Base-by-base conservation (phyloP, 2,797 vertebrate genomes). In the Lepus townsendii region DNA sequence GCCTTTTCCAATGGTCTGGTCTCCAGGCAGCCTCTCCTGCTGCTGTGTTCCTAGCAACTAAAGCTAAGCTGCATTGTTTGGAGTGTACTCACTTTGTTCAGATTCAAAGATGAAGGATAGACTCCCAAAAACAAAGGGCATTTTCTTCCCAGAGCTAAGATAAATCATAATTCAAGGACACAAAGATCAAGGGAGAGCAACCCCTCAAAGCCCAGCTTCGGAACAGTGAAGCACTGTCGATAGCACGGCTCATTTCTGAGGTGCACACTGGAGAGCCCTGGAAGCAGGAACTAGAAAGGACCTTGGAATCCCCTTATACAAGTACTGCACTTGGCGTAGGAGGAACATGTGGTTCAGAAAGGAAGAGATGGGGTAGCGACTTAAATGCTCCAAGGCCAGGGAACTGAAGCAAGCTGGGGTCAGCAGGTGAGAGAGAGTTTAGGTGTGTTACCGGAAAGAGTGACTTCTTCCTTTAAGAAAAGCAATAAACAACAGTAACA, bases 141-240 rank as follows among this genome's bases (percentile, higher is more conserved):
- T 93, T 96, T 95, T 92, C 95, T 94, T 92, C 88, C 69, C 83
- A 92, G 68, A 88, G 32, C 88, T 91, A 69, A 73, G 72, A 96
- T 86, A 93, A 92, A 93, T 95, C 90, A 97, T 83, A 86, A 97
- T 66, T 87, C 96, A 95, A 95, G 95, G 86, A 93, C 94, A 91
- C 94, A 93, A 86, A 83, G 85, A 50, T 95, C 90, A 91, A 97
- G 90, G 90, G 83, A 93, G 79, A 97, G 88, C 93, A 90, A 96
- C 93, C 92, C 75, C 82, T 96, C 93, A 95, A 72, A 96, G 88
- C 30, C 54, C 82, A 62, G 83, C 78, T 66, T 66, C 85, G 87
- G 76, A 94, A 92, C 85, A 95, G 91, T 93, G 38, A 92, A 76
- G 75, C 73, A 22, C 73, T 85, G 83, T 88, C 95, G 69, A 93